A percentile compares a stretch with the other conserved stretches of the same genome.
These are phyloP conservation scores for Andrena hattorfiana DNA, from an alignment of 2,888 invertebrate species.

Conservation along the genomic window DNA sequence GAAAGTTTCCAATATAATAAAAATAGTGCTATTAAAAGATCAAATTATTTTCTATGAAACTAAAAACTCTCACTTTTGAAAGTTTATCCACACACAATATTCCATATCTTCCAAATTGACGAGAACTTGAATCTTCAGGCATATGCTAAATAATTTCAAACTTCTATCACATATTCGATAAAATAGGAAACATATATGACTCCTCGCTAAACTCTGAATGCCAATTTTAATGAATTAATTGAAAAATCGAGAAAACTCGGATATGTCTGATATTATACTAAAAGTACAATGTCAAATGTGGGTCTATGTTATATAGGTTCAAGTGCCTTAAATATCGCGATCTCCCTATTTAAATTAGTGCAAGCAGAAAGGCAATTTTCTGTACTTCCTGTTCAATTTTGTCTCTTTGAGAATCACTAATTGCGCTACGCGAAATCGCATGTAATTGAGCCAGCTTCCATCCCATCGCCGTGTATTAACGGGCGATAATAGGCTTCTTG, in stretches of 20 bases:
- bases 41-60: no score
- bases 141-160: no score
- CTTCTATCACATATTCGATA: no score
- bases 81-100: no score
- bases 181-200: no score
- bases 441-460: constrained; percentile 33
- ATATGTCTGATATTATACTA: no score
- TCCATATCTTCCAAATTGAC: no score
- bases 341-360: background rate
- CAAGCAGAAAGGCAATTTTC: constrained; percentile 29
- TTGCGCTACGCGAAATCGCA: constrained; percentile 29
- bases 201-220: no score
- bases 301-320: background rate
- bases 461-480: constrained; percentile 29
- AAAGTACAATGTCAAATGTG: background rate
- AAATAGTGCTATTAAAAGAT: background rate
- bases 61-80: no score
- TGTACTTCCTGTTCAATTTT: constrained; percentile 39
- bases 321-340: background rate
- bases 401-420: constrained; percentile 30
- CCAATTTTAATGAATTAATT: no score
- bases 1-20: background rate
- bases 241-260: no score
- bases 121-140: no score
- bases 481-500: constrained; percentile 34